Base-by-base conservation (phyloP, 2,888 invertebrate species). In the Argyresthia albistria region DNA sequence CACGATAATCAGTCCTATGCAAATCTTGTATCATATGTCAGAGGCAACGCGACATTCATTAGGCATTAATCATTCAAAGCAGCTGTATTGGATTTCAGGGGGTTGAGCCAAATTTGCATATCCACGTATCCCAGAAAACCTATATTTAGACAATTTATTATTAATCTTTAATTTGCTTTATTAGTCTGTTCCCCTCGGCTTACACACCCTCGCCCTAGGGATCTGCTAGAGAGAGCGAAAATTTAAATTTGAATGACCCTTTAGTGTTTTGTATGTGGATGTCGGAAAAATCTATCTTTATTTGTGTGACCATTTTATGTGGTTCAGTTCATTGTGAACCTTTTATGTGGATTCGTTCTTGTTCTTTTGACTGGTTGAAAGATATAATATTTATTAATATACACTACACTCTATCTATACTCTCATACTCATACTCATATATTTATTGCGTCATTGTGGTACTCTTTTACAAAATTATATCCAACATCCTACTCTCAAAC, bases 91-190 rank as follows among this genome's bases (percentile, higher is more conserved):
- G 64, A 70, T 73, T 72, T 67, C 70, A 65, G 56, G 61, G 74
- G 72, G 71, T 63, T 64, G 25, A 25, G 6, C 60, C 53, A 65
- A 66, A 81, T 80, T 80, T 80, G 73, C 81, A 82, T 80, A 70
- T 69, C 62, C 14, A n/a, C 64, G 66, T 68, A 76, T 70, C 70
- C 70, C 74, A 65, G 69, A 73, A 76, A 77, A 74, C 74, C 76
- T 77, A 75, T 82, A 80, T 77, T 76, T 78, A 75, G 76, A 79
- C 76, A 79, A 84, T 87, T 70, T 81, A 84, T 83, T 87, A 87
- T 87, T 87, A 86, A 87, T 86, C 80, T 86, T 84, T 87, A 87
- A 87, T 87, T 87, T 86, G 77, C 83, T 87, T 87, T 84, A 86
- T 87, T 83, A 84, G 79, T 79, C 68, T 66, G 67, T 65, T 63